Base-by-base conservation (phyloP, 2,797 vertebrate genomes). In the Enteromius radiatus region DNA sequence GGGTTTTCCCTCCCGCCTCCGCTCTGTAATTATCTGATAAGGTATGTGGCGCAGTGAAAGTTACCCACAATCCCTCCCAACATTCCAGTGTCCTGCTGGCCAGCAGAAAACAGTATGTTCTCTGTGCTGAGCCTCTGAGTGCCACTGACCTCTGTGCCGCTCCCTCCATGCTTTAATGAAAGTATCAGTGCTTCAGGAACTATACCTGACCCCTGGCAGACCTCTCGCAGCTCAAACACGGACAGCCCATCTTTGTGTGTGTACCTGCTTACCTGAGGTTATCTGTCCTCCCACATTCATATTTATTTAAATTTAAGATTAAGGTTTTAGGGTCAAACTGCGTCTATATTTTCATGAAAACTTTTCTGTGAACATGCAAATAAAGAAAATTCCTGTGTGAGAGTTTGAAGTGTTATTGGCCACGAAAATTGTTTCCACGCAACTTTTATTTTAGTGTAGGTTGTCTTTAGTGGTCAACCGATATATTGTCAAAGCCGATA, bases 51-150 rank as follows among this genome's bases (percentile, higher is more conserved):
- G 86, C 90, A 91, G 91, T 91, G 91, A 91, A 84, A 90, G 89
- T 91, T 92, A 91, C 91, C 91, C 92, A 91, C 88, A 83, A 86
- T 86, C 85, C 90, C 86, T 78, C 90, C 87, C 87, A 90, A 86
- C 93, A 94, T 94, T 94, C 93, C 93, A 91, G 82, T 69, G 87
- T 87, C 89, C 89, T 87, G 81, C 86, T 87, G 86, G 86, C 89
- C 78, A 71, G 77, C 38, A 74, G 85, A 87, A 89, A 91, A 94
- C 93, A 93, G 90, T 90, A 89, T 26, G 83, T 87, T 86, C 91
- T 92, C 91, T 94, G 93, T 94, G 90, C 90, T 70, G 83, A 0
- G 86, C 84, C 90, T 91, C 87, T 75, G 85, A 87, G 89, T 1
- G 28, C 8, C 41, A 61, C 82, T 73, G 68, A 82, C 80, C 64